Conservation (phyloP, 64 coral and sea anemone genomes). For the Astreopora myriophthalma region DNA sequence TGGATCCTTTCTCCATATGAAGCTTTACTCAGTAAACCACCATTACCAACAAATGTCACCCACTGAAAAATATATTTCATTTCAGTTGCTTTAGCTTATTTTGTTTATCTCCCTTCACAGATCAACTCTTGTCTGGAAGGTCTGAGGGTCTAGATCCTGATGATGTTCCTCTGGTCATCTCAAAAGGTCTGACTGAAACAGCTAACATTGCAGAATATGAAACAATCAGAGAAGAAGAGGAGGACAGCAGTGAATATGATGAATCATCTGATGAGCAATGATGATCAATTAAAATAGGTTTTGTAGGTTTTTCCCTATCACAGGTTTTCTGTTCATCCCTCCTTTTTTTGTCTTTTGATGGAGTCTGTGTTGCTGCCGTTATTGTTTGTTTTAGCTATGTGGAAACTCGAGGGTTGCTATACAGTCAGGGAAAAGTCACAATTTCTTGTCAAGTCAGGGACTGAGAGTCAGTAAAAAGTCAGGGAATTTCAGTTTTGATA, state of each 20-base stretch:
- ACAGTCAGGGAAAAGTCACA: too few species aligned
- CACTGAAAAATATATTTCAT: too few species aligned
- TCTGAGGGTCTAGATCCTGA: conserved; percentile 76
- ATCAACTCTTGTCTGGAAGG: conserved; percentile 56
- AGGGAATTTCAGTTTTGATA: not conserved
- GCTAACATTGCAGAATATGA: not conserved
- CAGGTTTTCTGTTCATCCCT: too few species aligned
- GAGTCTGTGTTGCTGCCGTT: too few species aligned
- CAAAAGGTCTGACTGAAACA: not conserved
- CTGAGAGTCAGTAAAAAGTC: not conserved
- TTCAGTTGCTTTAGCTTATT: not conserved
- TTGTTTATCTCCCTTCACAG: conserved; percentile 4
- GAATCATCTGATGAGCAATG: conserved; percentile 65
- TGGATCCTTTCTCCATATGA: too few species aligned
- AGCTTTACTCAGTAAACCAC: too few species aligned
- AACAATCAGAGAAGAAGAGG: conserved; percentile 63
- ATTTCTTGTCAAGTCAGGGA: too few species aligned
- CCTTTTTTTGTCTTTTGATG: too few species aligned
- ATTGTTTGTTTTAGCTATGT: too few species aligned
- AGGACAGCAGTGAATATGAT: conserved; percentile 60
- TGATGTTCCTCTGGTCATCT: conserved; percentile 21
- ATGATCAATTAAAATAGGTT: not conserved
- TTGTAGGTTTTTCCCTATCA: too few species aligned
- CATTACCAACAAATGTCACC: not conserved
- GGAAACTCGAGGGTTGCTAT: too few species aligned